Percentiles rank a stretch among this genome's conserved stretches.
Evolutionary conservation across 2,113 vertebrate species (phyloP).

Genomic region (Callorhinus ursinus): DNA sequence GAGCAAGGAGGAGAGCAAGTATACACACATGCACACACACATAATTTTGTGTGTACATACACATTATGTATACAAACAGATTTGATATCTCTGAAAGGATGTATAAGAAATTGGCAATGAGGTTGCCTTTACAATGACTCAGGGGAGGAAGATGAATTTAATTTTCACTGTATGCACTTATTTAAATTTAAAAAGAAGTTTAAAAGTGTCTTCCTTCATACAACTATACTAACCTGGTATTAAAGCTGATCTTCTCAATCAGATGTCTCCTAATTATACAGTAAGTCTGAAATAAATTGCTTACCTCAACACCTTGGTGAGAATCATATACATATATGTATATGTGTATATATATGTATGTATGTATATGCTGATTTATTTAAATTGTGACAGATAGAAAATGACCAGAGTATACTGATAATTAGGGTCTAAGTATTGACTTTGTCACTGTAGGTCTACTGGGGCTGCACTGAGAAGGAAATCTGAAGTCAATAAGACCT

Average conservation of each 20-base stretch:
- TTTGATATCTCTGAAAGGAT: not conserved
- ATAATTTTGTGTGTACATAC: not conserved
- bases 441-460: not conserved
- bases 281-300: not conserved
- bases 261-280: not conserved
- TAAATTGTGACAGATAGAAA: not conserved
- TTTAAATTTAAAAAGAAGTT: constrained; percentile 17
- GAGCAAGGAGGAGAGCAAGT: not conserved
- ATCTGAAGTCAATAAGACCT: not conserved
- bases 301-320: not conserved
- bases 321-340: not conserved
- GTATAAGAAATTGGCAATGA: not conserved
- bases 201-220: not conserved
- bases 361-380: not conserved
- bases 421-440: not conserved
- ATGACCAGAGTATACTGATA: not conserved
- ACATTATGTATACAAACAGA: not conserved
- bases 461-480: not conserved
- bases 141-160: not conserved
- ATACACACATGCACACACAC: not conserved
- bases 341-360: not conserved
- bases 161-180: not conserved
- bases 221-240: not conserved
- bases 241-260: not conserved
- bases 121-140: not conserved